Evolutionary conservation across 2,113 vertebrate genomes (phyloP), one percentile per base, ranked within the genome.

Genomic region (Cebidichthys violaceus): DNA sequence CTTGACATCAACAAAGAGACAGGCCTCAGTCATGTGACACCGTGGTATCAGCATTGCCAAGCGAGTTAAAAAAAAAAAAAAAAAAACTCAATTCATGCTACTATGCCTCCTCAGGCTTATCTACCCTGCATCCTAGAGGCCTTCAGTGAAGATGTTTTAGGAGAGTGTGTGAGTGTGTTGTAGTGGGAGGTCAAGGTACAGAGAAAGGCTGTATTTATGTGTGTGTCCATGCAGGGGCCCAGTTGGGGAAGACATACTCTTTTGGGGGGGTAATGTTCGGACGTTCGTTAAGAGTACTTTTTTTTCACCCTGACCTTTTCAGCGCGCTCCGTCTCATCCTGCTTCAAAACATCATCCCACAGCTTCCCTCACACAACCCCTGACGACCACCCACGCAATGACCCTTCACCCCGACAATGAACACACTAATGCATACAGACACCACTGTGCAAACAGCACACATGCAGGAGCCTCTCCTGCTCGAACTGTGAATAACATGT

Each of bases 291-390:
- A 22, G 59, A 72, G 84, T 27, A 39, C 35, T 37, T 76, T 74
- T 78, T 77, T 67, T 17, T 3, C 33, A 6, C 8, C 59, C 74
- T 33, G 73, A 76, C 55, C 79, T 79, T 68, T 62, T 65, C 43
- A 15, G 41, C 54, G 72, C 57, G 13, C 77, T 88, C 77, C 1
- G 55, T 64, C 71, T 78, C 72, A 60, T 72, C 35, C 39, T 29
- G 71, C 74, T 87, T 86, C 84, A 92, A 91, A 93, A 91, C 88
- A 91, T 83, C 86, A 85, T 79, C 75, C 76, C 74, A 69, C 55
- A 72, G 50, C 59, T 85, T 86, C 54, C 66, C 75, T 85, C 41
- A 60, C 80, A 74, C 75, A 80, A 90, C 73, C 65, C 52, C 70
- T 45, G 67, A 47, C 77, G 88, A 85, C 87, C 91, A 85, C 90